Percentiles rank a stretch among this genome's conserved stretches.
Evolutionary conservation across 2,113 vertebrate species (phyloP).

Genomic region (Gavia stellata): DNA sequence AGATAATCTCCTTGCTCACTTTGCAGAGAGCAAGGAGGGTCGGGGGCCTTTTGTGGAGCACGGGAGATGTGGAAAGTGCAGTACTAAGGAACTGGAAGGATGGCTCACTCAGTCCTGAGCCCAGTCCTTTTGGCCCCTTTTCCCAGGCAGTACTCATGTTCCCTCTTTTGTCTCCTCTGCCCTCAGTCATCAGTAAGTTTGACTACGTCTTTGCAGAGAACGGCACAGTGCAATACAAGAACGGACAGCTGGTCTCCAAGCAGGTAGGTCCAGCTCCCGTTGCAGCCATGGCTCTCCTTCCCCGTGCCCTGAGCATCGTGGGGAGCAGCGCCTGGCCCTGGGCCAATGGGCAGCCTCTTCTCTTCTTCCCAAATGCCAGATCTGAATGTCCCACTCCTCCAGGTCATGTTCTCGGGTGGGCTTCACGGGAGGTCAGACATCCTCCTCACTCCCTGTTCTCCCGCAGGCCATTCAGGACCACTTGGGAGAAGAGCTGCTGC

Average conservation of each 20-base stretch:
- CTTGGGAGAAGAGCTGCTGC: slow-evolving; percentile 92
- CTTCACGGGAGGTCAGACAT: not conserved
- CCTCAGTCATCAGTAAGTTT: slow-evolving; percentile 89
- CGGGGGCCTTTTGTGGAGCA: not conserved
- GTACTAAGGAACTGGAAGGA: not conserved
- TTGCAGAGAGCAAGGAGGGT: not conserved
- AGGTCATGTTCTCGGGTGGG: not conserved
- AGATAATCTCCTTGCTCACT: not conserved
- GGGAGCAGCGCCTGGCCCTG: fast-evolving
- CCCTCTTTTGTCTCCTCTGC: not conserved
- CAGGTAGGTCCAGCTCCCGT: slow-evolving; percentile 74
- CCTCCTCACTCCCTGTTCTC: not conserved
- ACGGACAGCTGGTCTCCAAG: slow-evolving; percentile 89
- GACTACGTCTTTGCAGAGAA: slow-evolving; percentile 98
- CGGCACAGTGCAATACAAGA: slow-evolving; percentile 94
- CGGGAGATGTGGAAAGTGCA: not conserved
- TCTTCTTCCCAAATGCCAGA: not conserved
- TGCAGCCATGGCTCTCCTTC: not conserved
- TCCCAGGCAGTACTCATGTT: not conserved
- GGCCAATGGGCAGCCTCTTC: not conserved
- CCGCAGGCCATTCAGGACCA: slow-evolving; percentile 92
- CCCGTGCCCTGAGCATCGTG: fast-evolving
- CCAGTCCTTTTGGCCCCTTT: not conserved
- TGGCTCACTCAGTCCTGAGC: not conserved
- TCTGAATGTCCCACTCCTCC: not conserved